A percentile compares a stretch with the other conserved stretches of the same genome.
phyloP scores from a whole-genome alignment of 1,140 invertebrate species.

The Acromyrmex charruanus region DNA sequence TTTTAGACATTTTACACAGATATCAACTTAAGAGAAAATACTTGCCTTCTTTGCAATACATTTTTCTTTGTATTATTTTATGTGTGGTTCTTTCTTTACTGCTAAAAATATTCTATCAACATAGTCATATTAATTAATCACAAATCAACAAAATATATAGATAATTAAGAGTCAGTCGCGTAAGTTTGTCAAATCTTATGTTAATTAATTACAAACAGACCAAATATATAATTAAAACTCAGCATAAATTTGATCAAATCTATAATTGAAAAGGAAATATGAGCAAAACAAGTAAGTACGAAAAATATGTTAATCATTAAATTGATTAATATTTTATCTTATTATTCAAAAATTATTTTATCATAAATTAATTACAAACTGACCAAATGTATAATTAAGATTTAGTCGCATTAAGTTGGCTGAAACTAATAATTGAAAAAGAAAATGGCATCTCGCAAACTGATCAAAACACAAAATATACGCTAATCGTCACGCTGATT shows the following conservation, averaged over 20 bases:
- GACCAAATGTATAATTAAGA: not conserved
- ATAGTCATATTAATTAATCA: not conserved
- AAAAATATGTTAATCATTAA: no score
- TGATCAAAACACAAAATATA: not conserved
- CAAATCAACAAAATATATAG: not conserved
- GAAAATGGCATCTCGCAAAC: not conserved
- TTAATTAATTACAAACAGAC: no score
- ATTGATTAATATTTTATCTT: not conserved
- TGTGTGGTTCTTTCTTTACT: not conserved
- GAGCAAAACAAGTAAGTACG: no score
- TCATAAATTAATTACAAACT: not conserved
- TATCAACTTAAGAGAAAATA: not conserved
- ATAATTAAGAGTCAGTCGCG: not conserved
- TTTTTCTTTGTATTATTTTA: not conserved
- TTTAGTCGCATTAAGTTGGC: not conserved
- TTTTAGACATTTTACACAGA: not conserved
- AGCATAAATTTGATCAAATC: not conserved
- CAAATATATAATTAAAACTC: no score
- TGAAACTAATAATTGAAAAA: not conserved
- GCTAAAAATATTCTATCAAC: not conserved
- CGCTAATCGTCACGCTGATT: not conserved
- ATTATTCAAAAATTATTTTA: not conserved
- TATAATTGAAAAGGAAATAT: no score
- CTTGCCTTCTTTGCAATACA: not conserved
- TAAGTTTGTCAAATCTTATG: not conserved